phyloP scores from a whole-genome alignment of 2,113 vertebrate genomes.

The Austrofundulus limnaeus region DNA sequence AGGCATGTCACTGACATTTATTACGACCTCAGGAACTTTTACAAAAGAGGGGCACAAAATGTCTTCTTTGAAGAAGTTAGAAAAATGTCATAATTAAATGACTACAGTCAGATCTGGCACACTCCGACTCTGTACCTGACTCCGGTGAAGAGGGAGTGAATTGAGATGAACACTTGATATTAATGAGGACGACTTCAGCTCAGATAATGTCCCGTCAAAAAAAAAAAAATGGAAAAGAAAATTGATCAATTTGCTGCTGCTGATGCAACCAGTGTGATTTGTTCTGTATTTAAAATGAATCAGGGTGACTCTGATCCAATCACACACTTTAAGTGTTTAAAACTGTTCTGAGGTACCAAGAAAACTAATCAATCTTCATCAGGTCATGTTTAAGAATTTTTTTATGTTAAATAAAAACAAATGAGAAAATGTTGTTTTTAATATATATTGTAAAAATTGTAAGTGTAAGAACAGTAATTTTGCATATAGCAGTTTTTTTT shows the following conservation, averaged over 20 bases:
- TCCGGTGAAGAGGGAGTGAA: too few relatives aligned
- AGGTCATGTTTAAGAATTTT: too few relatives aligned
- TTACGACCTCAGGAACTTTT: not conserved
- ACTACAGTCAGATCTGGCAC: constrained; percentile 7
- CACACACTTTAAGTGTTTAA: not conserved
- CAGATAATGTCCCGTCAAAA: constrained; percentile 43
- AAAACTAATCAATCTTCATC: too few relatives aligned
- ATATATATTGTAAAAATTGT: too few relatives aligned
- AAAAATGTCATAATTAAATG: constrained; percentile 1
- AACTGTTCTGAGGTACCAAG: not conserved
- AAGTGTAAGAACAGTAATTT: too few relatives aligned
- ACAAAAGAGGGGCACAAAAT: not conserved
- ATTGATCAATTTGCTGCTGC: constrained; percentile 59
- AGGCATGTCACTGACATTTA: not conserved
- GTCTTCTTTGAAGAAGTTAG: constrained; percentile 13
- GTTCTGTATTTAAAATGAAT: constrained; percentile 65
- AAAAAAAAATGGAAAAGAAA: too few relatives aligned
- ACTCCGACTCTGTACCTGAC: constrained; percentile 31
- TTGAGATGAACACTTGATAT: too few relatives aligned
- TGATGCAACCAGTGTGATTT: constrained; percentile 48
- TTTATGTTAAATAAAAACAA: too few relatives aligned
- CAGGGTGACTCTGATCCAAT: constrained; percentile 40
- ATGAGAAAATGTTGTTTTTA: too few relatives aligned
- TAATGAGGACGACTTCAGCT: constrained; percentile 49
- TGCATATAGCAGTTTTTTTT: not conserved